A percentile compares a stretch with the other conserved stretches of the same genome.
Evolutionary conservation across 2,797 vertebrate genomes (phyloP).

Genomic region (Helicolenus hilgendorfi): DNA sequence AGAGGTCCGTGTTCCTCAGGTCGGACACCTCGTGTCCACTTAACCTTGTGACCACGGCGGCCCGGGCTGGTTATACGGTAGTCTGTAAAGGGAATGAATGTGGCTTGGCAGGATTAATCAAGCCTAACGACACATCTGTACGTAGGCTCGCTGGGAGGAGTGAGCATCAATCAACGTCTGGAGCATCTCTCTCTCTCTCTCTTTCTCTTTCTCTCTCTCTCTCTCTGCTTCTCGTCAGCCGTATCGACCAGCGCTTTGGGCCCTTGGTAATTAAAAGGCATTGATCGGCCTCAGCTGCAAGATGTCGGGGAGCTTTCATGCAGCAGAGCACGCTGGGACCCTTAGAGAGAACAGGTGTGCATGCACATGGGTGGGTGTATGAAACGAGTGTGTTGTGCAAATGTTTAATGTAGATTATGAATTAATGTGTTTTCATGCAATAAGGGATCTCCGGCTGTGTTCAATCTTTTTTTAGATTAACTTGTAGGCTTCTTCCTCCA

Average conservation of each 20-base stretch:
- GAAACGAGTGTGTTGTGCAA: neutral
- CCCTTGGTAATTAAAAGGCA: slow-evolving; percentile 91
- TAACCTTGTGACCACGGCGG: slow-evolving; percentile 69
- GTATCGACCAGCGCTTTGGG: slow-evolving; percentile 84
- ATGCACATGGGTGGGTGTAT: neutral
- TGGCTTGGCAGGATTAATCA: slow-evolving; percentile 83
- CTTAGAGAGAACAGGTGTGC: slow-evolving; percentile 51
- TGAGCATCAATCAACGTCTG: slow-evolving; percentile 81
- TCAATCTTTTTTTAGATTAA: neutral
- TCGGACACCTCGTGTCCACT: slow-evolving; percentile 67
- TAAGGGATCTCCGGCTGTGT: neutral
- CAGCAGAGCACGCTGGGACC: slow-evolving; percentile 37
- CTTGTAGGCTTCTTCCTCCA: neutral
- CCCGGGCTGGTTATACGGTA: slow-evolving; percentile 54
- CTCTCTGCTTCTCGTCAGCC: slow-evolving; percentile 77
- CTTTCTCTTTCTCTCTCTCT: slow-evolving; percentile 40
- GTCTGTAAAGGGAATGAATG: slow-evolving; percentile 70
- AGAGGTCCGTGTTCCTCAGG: slow-evolving; percentile 32
- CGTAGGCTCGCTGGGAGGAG: slow-evolving; percentile 60
- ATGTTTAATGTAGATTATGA: neutral
- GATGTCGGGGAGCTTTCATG: slow-evolving; percentile 70
- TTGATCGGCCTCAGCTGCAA: slow-evolving; percentile 82
- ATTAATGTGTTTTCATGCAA: neutral
- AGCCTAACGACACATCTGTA: slow-evolving; percentile 80
- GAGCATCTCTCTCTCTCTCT: slow-evolving; percentile 40